Evolutionary conservation across 2,797 vertebrate genomes (phyloP).

Genomic region (Neostethus bicornis): DNA sequence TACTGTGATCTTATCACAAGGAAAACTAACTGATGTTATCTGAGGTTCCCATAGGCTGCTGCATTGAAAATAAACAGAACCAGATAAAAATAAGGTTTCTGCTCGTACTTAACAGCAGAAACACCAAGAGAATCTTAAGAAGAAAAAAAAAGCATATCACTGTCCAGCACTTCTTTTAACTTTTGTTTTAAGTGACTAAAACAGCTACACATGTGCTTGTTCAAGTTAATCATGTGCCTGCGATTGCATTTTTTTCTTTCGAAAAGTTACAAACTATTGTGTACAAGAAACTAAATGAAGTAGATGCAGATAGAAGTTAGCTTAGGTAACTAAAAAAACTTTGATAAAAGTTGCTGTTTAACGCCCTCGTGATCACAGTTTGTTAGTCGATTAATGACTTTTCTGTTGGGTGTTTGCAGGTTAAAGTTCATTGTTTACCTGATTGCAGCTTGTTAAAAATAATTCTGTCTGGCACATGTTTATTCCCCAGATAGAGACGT

Average conservation of each 20-base stretch:
- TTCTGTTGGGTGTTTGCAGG: neutral
- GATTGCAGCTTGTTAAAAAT: constrained; percentile 3
- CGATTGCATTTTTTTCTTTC: neutral
- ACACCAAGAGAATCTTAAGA: no score
- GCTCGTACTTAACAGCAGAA: no score
- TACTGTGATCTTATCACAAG: no score
- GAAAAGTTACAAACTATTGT: neutral
- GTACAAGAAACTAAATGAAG: neutral
- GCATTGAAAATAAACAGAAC: no score
- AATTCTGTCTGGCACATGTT: neutral
- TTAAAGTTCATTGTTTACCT: constrained; percentile 4
- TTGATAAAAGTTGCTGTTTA: neutral
- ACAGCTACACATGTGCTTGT: no score
- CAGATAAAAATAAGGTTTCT: no score
- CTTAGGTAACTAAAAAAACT: neutral
- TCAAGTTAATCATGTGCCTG: neutral
- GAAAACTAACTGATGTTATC: no score
- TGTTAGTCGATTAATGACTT: constrained; percentile 6
- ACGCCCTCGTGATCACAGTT: neutral
- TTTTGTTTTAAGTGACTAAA: no score
- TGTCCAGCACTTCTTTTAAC: no score
- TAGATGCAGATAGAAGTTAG: neutral
- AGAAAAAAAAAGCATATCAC: no score
- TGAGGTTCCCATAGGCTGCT: no score
- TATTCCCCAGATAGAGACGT: neutral